phyloP scores from a whole-genome alignment of 1,140 invertebrate genomes.

The Pteromalus puparum region DNA sequence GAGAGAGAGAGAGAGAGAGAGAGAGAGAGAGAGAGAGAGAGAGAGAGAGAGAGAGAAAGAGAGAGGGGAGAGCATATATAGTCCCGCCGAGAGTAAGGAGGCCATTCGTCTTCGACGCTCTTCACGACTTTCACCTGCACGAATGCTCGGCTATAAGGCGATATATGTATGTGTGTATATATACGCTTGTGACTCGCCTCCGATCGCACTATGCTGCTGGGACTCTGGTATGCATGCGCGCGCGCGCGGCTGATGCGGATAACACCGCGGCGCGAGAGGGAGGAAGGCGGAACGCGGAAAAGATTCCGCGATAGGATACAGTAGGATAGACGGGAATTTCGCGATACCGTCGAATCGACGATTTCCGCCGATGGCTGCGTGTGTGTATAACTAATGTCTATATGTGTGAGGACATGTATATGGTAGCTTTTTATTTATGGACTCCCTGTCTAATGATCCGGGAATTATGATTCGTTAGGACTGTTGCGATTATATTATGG shows the following conservation, averaged over 20 bases:
- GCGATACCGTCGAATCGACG: constrained; percentile 2
- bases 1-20: neutral
- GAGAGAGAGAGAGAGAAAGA: neutral
- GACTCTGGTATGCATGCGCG: neutral
- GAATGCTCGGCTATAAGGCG: constrained; percentile 46
- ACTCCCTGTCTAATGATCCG: no score
- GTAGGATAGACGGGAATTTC: neutral
- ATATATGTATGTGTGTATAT: no score
- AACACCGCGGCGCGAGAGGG: neutral
- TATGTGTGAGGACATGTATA: no score
- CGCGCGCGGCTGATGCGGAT: neutral
- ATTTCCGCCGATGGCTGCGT: neutral
- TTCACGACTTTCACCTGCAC: constrained; percentile 70
- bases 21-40: constrained; percentile 32
- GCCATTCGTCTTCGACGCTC: constrained; percentile 55
- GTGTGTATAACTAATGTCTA: no score
- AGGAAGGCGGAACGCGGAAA: constrained; percentile 33
- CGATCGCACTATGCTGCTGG: neutral
- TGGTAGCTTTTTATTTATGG: no score
- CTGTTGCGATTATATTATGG: no score
- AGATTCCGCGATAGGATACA: neutral
- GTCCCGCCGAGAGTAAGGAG: constrained; percentile 22
- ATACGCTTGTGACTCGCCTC: neutral
- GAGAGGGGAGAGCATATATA: no score
- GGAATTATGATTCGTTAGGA: no score